Percentiles rank a stretch among this genome's conserved stretches.
These are phyloP conservation scores for Anastatus disparis DNA, from an alignment of 1,140 invertebrate species.

Conservation along the genomic window DNA sequence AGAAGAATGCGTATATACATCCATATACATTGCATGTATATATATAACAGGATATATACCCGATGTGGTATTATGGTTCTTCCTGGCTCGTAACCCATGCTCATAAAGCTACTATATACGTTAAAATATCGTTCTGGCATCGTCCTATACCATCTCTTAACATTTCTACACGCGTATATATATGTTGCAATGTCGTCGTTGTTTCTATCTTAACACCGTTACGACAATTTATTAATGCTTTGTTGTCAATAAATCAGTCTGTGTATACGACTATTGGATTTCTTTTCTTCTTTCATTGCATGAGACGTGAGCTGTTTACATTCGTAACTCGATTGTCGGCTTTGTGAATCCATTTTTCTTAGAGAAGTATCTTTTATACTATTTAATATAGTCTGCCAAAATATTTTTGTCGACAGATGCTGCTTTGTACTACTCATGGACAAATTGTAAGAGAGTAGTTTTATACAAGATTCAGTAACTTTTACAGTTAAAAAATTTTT, in stretches of 20 bases:
- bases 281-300: background rate
- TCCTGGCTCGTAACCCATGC: conserved; percentile 65
- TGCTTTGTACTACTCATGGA: conserved; percentile 2
- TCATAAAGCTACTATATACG: conserved; percentile 65
- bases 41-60: conserved; percentile 40
- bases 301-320: background rate
- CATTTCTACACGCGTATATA: no score
- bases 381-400: conserved; percentile 37
- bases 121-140: conserved; percentile 60
- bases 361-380: background rate
- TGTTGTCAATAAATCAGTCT: conserved; percentile 59
- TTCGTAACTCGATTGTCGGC: conserved; percentile 17
- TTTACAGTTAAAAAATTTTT: background rate
- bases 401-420: conserved; percentile 20
- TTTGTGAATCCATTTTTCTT: background rate
- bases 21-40: conserved; percentile 41
- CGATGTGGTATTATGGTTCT: conserved; percentile 63
- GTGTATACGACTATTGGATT: no score
- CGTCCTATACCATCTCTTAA: no score
- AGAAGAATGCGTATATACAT: background rate
- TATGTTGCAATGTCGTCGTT: conserved; percentile 45
- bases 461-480: no score
- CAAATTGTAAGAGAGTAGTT: background rate
- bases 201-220: conserved; percentile 63
- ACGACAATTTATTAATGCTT: conserved; percentile 64